A percentile compares a stretch with the other conserved stretches of the same genome.
These are phyloP conservation scores for Brachionus sp. DNA, from an alignment of 1,140 invertebrate species.

Conservation along the genomic window DNA sequence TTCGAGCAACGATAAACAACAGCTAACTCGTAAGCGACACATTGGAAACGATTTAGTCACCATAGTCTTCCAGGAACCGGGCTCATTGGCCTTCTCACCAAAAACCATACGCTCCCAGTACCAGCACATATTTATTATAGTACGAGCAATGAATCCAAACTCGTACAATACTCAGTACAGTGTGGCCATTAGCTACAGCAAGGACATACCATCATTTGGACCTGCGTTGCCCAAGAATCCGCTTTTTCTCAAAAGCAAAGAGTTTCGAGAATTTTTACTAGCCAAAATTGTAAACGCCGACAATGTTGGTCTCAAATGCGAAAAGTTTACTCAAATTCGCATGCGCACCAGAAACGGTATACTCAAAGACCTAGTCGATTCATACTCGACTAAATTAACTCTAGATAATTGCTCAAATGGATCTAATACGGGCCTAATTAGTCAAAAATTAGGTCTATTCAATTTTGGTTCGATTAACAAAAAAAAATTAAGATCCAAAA, in stretches of 20 bases:
- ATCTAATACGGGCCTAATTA: neutral
- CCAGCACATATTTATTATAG: constrained; percentile 94
- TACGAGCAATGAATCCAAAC: constrained; percentile 81
- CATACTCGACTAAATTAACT: constrained; percentile 74
- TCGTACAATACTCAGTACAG: constrained; percentile 78
- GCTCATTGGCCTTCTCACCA: constrained; percentile 73
- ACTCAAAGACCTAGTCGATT: constrained; percentile 79
- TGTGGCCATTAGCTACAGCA: constrained; percentile 84
- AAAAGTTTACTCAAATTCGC: constrained; percentile 96
- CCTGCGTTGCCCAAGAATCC: constrained; percentile 80
- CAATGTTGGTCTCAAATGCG: constrained; percentile 88
- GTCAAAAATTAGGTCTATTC: neutral
- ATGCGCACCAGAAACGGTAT: constrained; percentile 91
- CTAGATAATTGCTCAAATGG: constrained; percentile 74
- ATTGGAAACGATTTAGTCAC: constrained; percentile 96
- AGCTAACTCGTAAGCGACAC: constrained; percentile 72
- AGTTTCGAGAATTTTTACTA: constrained; percentile 85
- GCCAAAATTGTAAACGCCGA: constrained; percentile 96
- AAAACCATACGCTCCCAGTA: constrained; percentile 89
- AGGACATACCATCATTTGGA: constrained; percentile 91
- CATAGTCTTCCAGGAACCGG: constrained; percentile 84
- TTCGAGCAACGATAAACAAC: constrained; percentile 81
- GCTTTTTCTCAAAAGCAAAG: constrained; percentile 78
- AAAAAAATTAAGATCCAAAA: constrained; percentile 38
- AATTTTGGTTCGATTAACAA: constrained; percentile 33